Conservation (phyloP, 2,888 invertebrate genomes). For the Rotaria magnacalcarata region DNA sequence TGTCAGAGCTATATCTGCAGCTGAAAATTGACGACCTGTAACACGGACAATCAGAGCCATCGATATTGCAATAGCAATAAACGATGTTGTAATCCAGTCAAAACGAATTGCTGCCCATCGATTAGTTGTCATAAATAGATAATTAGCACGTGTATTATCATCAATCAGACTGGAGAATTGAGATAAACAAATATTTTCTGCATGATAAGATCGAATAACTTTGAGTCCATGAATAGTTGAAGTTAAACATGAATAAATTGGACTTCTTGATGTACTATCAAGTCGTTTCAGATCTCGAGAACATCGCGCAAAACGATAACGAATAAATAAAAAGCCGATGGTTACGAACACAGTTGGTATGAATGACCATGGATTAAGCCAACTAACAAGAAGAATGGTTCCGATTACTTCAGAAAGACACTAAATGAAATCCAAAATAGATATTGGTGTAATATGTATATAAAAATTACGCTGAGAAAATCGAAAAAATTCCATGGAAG, state of each 20-base stretch:
- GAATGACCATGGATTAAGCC: background rate
- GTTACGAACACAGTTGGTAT: background rate
- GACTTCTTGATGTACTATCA: background rate
- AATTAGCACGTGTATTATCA: slow-evolving; percentile 83
- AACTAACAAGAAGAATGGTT: background rate
- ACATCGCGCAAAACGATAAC: slow-evolving; percentile 48
- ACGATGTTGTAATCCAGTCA: slow-evolving; percentile 79
- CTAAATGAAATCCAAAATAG: background rate
- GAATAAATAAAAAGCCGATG: background rate
- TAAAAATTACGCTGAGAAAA: no score
- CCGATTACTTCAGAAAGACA: background rate
- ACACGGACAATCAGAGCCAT: background rate
- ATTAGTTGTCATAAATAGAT: slow-evolving; percentile 77
- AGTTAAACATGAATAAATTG: background rate
- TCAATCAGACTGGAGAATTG: slow-evolving; percentile 62
- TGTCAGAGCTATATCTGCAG: slow-evolving; percentile 50
- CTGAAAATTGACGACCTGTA: background rate
- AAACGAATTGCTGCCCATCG: slow-evolving; percentile 89
- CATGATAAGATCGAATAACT: slow-evolving; percentile 9
- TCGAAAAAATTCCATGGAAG: no score
- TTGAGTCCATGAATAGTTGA: background rate
- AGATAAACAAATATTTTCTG: slow-evolving; percentile 52
- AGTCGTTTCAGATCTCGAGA: background rate
- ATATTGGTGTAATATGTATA: no score
- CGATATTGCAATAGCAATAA: slow-evolving; percentile 74